Base-by-base conservation (phyloP, 1,140 invertebrate genomes). In the Cyphomyrmex costatus region DNA sequence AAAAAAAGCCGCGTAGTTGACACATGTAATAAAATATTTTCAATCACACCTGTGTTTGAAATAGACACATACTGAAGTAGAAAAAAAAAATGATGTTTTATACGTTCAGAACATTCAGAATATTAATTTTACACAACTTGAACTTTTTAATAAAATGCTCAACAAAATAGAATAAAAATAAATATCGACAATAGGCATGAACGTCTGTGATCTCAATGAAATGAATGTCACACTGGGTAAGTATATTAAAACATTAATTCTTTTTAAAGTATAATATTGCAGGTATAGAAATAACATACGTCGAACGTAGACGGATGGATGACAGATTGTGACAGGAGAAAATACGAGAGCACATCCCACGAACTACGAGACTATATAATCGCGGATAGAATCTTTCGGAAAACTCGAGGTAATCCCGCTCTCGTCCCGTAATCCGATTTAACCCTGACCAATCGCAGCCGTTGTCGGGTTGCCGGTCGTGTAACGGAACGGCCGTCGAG, bases 351-450 rank as follows among this genome's bases (percentile, higher is more conserved):
- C 14, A 4, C 21, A 68, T 78, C 36, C 63, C 51, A 16, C 33
- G 73, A 53, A 71, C 56, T 33, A 19, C 84, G 82, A 36, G 76
- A 71, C n/a, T n/a, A 46, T 42, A 21, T 27, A 27, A 19, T 19
- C 36, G 14, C 58, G 24, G 71, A 49, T 56, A 53, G 27, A 70
- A 77, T 90, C 87, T 91, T 90, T 90, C 63, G 70, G 89, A 89
- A 91, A 89, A 90, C 76, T 90, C 58, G 63, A 53, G 77, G 84
- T 88, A 91, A 92, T 90, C 90, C 90, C 78, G 78, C 83, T 85
- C 86, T 85, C 86, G 82, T 73, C 73, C 73, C 42, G 80, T 91
- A 92, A 92, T 92, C 89, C 90, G 90, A 92, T 92, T 92, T 92
- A 85, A 88, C 82, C 78, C 84, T 61, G 58, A 49, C 87, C 89